phyloP scores from a whole-genome alignment of 2,888 invertebrate species.

The Autographa gamma region DNA sequence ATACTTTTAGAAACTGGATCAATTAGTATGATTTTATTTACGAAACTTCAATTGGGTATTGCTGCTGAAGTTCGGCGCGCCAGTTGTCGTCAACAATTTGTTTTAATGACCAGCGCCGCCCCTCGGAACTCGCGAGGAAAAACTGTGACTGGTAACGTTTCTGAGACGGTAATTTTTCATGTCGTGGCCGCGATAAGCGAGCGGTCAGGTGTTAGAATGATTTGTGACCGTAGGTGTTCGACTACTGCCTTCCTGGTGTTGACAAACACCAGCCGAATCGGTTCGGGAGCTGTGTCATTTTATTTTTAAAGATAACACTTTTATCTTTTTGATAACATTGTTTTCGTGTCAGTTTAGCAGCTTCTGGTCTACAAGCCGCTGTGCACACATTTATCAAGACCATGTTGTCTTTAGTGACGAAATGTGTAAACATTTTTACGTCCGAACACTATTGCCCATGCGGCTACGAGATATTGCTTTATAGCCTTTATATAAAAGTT shows the following conservation, averaged over 20 bases:
- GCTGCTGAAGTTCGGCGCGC: conserved; percentile 58
- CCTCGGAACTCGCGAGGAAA: conserved; percentile 75
- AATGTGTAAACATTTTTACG: conserved; percentile 33
- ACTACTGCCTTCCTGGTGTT: conserved; percentile 67
- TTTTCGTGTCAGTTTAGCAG: conserved; percentile 45
- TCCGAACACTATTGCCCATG: conserved; percentile 20
- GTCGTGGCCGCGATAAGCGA: conserved; percentile 79
- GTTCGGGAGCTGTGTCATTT: conserved; percentile 51
- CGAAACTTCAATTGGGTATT: conserved; percentile 53
- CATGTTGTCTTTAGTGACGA: conserved; percentile 31
- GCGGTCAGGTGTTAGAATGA: conserved; percentile 87
- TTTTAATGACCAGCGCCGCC: conserved; percentile 77
- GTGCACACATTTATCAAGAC: conserved; percentile 32
- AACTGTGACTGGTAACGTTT: conserved; percentile 74
- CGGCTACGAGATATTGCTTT: conserved; percentile 60
- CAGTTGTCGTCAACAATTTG: conserved; percentile 82
- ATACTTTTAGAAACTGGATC: conserved; percentile 59
- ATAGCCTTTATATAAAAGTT: conserved; percentile 68
- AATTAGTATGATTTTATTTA: conserved; percentile 64
- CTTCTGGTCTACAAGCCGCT: conserved; percentile 34
- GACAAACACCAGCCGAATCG: conserved; percentile 67
- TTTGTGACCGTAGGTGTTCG: conserved; percentile 74
- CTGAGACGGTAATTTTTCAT: conserved; percentile 86
- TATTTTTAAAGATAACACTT: conserved; percentile 56
- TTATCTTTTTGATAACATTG: conserved; percentile 57